phyloP scores from a whole-genome alignment of 2,113 vertebrate species.

The Cyprinodon tularosa region DNA sequence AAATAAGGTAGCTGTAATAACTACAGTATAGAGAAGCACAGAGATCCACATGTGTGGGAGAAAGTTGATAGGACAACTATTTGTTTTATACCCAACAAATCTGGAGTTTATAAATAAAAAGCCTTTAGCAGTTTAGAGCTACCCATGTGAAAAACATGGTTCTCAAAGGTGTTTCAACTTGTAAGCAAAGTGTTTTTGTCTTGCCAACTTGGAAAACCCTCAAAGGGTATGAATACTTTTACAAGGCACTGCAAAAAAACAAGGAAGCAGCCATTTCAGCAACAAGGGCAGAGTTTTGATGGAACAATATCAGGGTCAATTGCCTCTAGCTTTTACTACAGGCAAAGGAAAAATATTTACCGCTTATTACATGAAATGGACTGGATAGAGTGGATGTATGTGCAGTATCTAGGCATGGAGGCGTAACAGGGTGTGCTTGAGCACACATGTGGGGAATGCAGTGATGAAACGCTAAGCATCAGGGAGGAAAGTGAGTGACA shows the following conservation, averaged over 20 bases:
- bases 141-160: neutral
- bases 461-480: constrained; percentile 36
- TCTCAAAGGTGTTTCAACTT: neutral
- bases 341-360: constrained; percentile 10
- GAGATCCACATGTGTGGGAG: neutral
- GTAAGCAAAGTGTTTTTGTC: too few species aligned
- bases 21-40: too few species aligned
- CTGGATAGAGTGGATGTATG: neutral
- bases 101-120: too few species aligned
- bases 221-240: neutral
- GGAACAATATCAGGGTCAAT: constrained; percentile 1
- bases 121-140: neutral
- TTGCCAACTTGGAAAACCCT: neutral
- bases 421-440: neutral
- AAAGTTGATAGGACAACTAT: too few species aligned
- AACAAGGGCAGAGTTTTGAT: constrained; percentile 61
- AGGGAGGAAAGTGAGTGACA: constrained; percentile 48
- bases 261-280: constrained; percentile 52
- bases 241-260: neutral
- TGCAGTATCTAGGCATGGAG: neutral
- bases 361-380: constrained; percentile 23
- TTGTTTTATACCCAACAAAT: neutral
- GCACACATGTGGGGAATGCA: constrained; percentile 20
- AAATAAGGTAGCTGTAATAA: too few species aligned
- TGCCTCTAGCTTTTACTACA: constrained; percentile 14